Evolutionary conservation across 2,888 invertebrate species (phyloP).

Genomic region (Apamea anceps): DNA sequence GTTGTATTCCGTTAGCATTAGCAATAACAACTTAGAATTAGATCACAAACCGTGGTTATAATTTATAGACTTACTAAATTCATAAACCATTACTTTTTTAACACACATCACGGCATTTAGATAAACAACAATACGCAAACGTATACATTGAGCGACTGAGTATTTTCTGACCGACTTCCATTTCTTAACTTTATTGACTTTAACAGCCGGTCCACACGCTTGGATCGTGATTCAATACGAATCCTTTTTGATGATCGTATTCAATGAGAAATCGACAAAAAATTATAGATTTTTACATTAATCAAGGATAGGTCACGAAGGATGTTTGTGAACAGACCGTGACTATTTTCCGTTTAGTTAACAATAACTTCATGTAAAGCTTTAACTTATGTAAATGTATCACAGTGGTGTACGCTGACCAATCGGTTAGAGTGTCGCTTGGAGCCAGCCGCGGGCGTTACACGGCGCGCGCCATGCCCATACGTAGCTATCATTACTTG

Average conservation of each 20-base stretch:
- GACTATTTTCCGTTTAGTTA: background rate
- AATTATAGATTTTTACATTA: background rate
- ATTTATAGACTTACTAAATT: slow-evolving; percentile 9
- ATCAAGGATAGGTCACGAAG: background rate
- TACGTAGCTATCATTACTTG: background rate
- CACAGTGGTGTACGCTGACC: slow-evolving; percentile 42
- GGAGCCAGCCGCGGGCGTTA: background rate
- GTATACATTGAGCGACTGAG: slow-evolving; percentile 43
- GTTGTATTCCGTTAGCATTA: slow-evolving; percentile 32
- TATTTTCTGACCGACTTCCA: slow-evolving; percentile 42
- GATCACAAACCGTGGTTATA: slow-evolving; percentile 11
- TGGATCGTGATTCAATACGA: background rate
- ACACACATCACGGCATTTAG: slow-evolving; percentile 2
- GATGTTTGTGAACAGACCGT: slow-evolving; percentile 1
- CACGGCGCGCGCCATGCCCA: background rate
- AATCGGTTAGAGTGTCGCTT: slow-evolving; percentile 15
- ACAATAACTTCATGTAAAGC: slow-evolving; percentile 10
- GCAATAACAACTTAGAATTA: slow-evolving; percentile 26
- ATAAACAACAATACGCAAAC: slow-evolving; percentile 16
- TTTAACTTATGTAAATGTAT: slow-evolving; percentile 24
- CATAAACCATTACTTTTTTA: slow-evolving; percentile 2
- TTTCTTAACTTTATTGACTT: slow-evolving; percentile 13
- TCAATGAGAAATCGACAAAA: background rate
- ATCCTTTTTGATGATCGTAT: background rate
- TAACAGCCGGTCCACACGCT: slow-evolving; percentile 7